Percentiles rank a stretch among this genome's conserved stretches.
Conservation (phyloP, 2,113 vertebrate genomes). For the Arvicanthis niloticus region DNA sequence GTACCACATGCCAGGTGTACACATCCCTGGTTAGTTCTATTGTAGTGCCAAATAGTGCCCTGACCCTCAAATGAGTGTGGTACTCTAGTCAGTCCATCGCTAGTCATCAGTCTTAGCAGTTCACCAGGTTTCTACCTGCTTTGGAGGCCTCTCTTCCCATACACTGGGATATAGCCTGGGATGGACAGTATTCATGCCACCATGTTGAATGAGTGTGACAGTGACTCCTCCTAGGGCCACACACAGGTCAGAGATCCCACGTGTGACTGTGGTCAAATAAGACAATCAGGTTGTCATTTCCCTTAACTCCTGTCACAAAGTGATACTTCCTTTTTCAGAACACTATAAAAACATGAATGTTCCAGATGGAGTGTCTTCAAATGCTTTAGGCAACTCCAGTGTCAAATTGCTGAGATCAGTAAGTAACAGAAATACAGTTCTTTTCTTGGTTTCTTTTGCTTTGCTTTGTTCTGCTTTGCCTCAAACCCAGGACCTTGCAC, state of each 20-base stretch:
- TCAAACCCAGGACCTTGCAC: neutral
- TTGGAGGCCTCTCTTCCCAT: neutral
- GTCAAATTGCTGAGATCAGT: neutral
- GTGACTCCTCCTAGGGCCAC: neutral
- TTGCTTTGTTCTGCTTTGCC: neutral
- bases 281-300: neutral
- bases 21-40: neutral
- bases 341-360: neutral
- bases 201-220: neutral
- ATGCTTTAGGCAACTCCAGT: neutral
- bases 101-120: neutral
- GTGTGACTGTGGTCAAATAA: neutral
- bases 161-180: neutral
- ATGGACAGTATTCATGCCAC: neutral
- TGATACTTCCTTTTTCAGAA: slow-evolving; percentile 60
- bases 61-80: neutral
- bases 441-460: neutral
- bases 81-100: neutral
- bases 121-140: neutral
- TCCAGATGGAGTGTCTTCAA: neutral
- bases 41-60: neutral
- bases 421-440: slow-evolving; percentile 39
- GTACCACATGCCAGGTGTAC: neutral
- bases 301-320: neutral
- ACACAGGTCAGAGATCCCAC: neutral